phyloP scores from a whole-genome alignment of 2,113 vertebrate genomes.

The Pelusios castaneus region DNA sequence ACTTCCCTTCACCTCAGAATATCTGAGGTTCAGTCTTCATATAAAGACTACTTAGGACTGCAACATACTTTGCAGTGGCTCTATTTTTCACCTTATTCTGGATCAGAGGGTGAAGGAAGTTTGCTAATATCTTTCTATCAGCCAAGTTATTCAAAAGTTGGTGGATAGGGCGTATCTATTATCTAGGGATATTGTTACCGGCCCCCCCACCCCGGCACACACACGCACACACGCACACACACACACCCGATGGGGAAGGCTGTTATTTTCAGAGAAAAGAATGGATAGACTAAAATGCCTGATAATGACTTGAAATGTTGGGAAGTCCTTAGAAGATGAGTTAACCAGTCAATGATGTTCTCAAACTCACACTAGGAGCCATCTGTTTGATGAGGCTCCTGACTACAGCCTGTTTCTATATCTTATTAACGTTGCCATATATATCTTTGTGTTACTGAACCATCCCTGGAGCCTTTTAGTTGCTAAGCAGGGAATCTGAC shows the following conservation, averaged over 20 bases:
- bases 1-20: background rate
- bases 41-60: background rate
- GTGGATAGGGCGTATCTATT: background rate
- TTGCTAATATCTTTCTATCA: background rate
- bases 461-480: background rate
- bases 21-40: background rate
- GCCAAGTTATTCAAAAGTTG: background rate
- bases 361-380: background rate
- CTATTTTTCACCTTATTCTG: background rate
- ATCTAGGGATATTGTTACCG: background rate
- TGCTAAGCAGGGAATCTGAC: background rate
- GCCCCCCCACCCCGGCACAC: too few relatives aligned
- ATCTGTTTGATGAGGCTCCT: background rate
- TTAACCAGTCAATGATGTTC: background rate
- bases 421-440: background rate
- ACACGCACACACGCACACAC: accelerated
- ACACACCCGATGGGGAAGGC: background rate
- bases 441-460: background rate
- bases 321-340: background rate
- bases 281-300: background rate
- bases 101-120: background rate
- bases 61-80: background rate
- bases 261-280: background rate
- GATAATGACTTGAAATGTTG: background rate
- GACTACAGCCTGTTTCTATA: background rate